phyloP scores from a whole-genome alignment of 2,888 invertebrate genomes.

The Spodoptera picta region DNA sequence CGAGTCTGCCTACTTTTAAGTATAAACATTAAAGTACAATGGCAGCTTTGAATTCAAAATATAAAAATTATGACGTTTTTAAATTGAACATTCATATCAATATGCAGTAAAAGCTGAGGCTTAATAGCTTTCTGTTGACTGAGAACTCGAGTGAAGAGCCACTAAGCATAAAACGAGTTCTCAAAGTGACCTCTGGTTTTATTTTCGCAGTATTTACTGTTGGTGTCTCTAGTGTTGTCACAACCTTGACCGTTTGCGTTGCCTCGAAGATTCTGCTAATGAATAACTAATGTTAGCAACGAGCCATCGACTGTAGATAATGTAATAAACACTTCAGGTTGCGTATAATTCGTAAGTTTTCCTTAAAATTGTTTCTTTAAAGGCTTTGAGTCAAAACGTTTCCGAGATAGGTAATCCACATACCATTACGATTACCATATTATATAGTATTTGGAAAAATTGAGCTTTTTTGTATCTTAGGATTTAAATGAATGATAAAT shows the following conservation, averaged over 20 bases:
- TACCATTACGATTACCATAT: constrained; percentile 31
- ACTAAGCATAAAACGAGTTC: constrained; percentile 54
- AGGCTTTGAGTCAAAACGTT: constrained; percentile 23
- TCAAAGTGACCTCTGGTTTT: constrained; percentile 67
- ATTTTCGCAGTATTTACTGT: constrained; percentile 65
- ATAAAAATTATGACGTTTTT: background rate
- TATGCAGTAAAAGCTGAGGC: constrained; percentile 18
- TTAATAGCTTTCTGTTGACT: constrained; percentile 37
- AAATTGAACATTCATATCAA: background rate
- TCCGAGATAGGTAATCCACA: constrained; percentile 26
- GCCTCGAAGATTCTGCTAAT: constrained; percentile 56
- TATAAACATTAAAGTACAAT: too few species aligned
- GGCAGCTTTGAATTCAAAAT: too few species aligned
- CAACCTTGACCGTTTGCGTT: constrained; percentile 70
- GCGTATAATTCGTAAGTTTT: constrained; percentile 38
- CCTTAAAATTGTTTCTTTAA: constrained; percentile 45
- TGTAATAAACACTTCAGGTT: constrained; percentile 10
- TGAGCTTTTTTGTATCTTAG: constrained; percentile 8
- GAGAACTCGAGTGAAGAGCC: constrained; percentile 31
- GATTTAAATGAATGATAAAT: background rate
- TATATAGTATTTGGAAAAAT: constrained; percentile 22
- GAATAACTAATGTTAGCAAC: constrained; percentile 54
- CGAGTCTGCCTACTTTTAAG: too few species aligned
- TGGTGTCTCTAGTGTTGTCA: constrained; percentile 61
- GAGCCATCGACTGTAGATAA: constrained; percentile 23